These are phyloP conservation scores for Danio tinwini DNA, from an alignment of 2,797 vertebrate genomes.

Conservation along the genomic window DNA sequence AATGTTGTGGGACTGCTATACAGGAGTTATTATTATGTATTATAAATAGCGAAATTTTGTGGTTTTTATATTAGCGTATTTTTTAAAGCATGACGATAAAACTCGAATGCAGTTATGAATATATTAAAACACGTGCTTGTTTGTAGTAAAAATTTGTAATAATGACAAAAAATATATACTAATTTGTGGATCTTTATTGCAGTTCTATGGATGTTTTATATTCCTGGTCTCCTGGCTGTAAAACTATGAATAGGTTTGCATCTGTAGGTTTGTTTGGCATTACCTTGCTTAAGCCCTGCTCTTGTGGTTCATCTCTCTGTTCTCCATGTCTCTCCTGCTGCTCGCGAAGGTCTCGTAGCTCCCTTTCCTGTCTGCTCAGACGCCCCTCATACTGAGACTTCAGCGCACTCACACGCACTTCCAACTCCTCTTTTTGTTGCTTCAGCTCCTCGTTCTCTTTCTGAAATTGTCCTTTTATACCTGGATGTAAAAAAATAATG, in stretches of 20 bases:
- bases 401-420: conserved; percentile 91
- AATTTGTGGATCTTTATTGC: too few species aligned
- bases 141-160: too few species aligned
- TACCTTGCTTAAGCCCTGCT: conserved; percentile 64
- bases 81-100: too few species aligned
- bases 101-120: too few species aligned
- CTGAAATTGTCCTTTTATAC: conserved; percentile 85
- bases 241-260: neutral
- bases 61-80: too few species aligned
- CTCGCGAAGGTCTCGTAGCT: conserved; percentile 86
- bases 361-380: conserved; percentile 91
- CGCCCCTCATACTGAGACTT: conserved; percentile 97
- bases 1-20: too few species aligned
- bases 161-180: too few species aligned
- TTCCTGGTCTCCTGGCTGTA: too few species aligned
- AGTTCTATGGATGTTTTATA: too few species aligned
- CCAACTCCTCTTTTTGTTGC: conserved; percentile 92
- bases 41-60: too few species aligned
- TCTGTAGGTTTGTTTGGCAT: neutral
- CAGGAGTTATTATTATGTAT: too few species aligned
- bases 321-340: conserved; percentile 88
- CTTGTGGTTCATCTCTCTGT: conserved; percentile 57
- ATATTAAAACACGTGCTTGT: too few species aligned
- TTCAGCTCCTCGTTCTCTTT: conserved; percentile 94
- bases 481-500: conserved; percentile 66